These are phyloP conservation scores for Streptopelia turtur DNA, from an alignment of 2,797 vertebrate genomes.

Conservation along the genomic window DNA sequence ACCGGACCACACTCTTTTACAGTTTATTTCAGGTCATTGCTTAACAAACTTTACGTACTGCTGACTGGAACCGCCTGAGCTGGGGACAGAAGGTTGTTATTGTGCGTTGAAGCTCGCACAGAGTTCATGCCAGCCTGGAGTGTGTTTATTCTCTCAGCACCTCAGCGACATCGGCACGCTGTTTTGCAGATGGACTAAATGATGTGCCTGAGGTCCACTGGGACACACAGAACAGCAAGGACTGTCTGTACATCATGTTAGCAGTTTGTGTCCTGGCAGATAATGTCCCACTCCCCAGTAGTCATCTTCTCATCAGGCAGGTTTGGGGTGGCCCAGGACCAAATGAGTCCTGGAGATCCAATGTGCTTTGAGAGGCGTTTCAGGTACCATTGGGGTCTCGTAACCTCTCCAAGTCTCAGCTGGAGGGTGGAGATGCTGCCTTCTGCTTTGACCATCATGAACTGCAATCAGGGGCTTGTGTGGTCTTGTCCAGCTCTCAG, in stretches of 20 bases:
- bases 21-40: background rate
- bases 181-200: background rate
- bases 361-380: background rate
- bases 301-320: background rate
- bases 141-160: conserved; percentile 1
- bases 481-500: background rate
- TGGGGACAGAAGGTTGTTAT: background rate
- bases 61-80: background rate
- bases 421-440: background rate
- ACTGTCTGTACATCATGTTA: background rate
- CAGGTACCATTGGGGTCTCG: background rate
- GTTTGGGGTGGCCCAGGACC: background rate
- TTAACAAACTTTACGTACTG: background rate
- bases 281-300: background rate
- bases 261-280: background rate
- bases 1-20: background rate
- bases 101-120: rapidly evolving
- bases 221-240: background rate
- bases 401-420: background rate
- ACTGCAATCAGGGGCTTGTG: background rate
- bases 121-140: background rate
- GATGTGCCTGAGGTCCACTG: background rate
- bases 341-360: background rate
- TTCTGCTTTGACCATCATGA: background rate
- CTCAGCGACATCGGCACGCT: background rate